phyloP scores from a whole-genome alignment of 2,888 invertebrate species.

The Drosophila multiciliata region DNA sequence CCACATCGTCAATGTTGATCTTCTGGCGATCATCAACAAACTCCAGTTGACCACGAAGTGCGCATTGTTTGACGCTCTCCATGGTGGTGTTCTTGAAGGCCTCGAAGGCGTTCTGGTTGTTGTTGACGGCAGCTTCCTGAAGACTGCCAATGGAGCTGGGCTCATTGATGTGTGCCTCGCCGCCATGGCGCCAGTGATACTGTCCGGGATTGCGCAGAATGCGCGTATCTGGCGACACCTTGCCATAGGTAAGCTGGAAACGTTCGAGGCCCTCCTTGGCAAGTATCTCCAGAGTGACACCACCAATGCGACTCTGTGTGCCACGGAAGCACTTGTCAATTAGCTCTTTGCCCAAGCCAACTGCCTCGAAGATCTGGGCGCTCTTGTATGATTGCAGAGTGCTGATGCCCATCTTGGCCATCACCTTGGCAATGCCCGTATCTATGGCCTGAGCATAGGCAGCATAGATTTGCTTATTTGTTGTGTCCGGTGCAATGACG shows the following conservation, averaged over 20 bases:
- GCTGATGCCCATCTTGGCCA: conserved; percentile 99
- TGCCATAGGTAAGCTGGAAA: conserved; percentile 90
- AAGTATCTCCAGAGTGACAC: conserved; percentile 95
- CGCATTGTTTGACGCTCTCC: conserved; percentile 93
- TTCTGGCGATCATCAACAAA: conserved; percentile 91
- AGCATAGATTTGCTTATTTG: conserved; percentile 92
- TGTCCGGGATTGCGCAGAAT: conserved; percentile 94
- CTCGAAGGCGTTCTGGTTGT: conserved; percentile 93
- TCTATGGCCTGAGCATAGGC: conserved; percentile 97
- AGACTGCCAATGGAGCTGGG: conserved; percentile 90
- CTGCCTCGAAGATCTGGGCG: conserved; percentile 99
- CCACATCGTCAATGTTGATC: conserved; percentile 94
- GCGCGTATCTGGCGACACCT: conserved; percentile 88
- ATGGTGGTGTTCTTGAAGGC: conserved; percentile 94
- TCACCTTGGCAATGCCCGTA: conserved; percentile 95
- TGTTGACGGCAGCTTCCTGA: conserved; percentile 94
- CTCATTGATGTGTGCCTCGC: conserved; percentile 99
- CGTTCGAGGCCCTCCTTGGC: conserved; percentile 94
- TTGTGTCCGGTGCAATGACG: conserved; percentile 90
- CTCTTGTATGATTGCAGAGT: conserved; percentile 99
- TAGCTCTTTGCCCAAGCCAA: conserved; percentile 96
- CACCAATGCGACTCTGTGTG: conserved; percentile 91
- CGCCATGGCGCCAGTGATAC: conserved; percentile 98
- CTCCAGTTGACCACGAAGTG: conserved; percentile 96
- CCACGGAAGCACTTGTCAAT: conserved; percentile 96